These are phyloP conservation scores for Mesopsocus fuscifrons DNA, from an alignment of 2,888 invertebrate species.

Conservation along the genomic window DNA sequence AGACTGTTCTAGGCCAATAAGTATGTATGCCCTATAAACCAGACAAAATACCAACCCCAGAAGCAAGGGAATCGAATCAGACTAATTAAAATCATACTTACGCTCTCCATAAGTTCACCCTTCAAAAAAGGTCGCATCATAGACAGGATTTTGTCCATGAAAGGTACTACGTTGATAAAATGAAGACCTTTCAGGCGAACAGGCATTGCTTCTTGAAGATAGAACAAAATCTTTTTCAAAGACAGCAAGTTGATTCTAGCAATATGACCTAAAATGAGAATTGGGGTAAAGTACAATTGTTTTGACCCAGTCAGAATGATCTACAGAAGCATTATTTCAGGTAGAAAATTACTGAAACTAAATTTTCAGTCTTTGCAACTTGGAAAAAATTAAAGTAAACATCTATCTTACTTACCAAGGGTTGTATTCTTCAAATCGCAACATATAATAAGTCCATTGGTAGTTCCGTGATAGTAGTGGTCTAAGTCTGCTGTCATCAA, in stretches of 20 bases:
- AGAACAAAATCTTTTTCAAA: background rate
- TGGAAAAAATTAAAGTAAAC: too few species aligned
- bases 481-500: background rate
- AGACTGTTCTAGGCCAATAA: too few species aligned
- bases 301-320: too few species aligned
- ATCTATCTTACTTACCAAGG: slow-evolving; percentile 9
- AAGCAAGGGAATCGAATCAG: too few species aligned
- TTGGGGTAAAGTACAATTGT: too few species aligned
- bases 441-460: background rate
- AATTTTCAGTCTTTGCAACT: too few species aligned
- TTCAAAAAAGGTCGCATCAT: slow-evolving; percentile 17
- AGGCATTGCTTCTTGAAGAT: slow-evolving; percentile 18
- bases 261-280: too few species aligned
- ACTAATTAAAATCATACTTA: slow-evolving; percentile 11
- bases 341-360: too few species aligned
- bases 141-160: slow-evolving; percentile 17
- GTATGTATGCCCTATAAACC: too few species aligned
- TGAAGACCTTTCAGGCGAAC: slow-evolving; percentile 17
- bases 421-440: background rate
- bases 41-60: too few species aligned
- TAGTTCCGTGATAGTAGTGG: background rate
- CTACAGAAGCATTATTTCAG: too few species aligned
- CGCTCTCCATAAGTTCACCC: slow-evolving; percentile 17
- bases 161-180: slow-evolving; percentile 16
- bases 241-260: background rate